Conservation (phyloP, 2,888 invertebrate genomes). For the Lasioglossum vierecki region DNA sequence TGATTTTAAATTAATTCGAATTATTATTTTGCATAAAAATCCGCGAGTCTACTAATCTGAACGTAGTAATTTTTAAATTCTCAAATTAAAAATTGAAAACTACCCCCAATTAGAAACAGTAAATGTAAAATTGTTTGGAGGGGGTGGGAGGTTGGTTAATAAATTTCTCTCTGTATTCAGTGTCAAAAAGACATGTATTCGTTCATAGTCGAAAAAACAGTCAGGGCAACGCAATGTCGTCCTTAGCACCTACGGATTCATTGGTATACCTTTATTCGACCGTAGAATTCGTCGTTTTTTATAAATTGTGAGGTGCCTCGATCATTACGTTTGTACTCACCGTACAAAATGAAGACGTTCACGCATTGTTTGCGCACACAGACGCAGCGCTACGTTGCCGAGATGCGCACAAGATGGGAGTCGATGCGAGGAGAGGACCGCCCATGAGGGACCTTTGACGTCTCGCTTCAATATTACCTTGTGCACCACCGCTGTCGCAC, state of each 20-base stretch:
- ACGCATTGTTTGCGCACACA: constrained; percentile 48
- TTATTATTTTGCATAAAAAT: neutral
- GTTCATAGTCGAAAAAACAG: neutral
- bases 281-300: constrained; percentile 2
- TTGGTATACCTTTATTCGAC: constrained; percentile 40
- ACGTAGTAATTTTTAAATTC: neutral
- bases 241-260: constrained; percentile 47
- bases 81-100: neutral
- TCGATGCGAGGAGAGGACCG: constrained; percentile 24
- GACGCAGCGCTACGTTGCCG: neutral
- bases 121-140: neutral
- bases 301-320: constrained; percentile 15
- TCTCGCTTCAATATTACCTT: constrained; percentile 50
- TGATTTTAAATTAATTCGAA: no score
- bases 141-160: neutral
- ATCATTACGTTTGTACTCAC: constrained; percentile 11
- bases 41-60: neutral
- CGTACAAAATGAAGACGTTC: constrained; percentile 77
- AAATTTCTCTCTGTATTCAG: neutral
- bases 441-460: constrained; percentile 28
- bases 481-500: neutral
- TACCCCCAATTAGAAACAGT: neutral
- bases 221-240: constrained; percentile 16
- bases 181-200: constrained; percentile 17
- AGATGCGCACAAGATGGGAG: neutral